These are phyloP conservation scores for Andrena haemorrhoa DNA, from an alignment of 2,888 invertebrate genomes.

Conservation along the genomic window DNA sequence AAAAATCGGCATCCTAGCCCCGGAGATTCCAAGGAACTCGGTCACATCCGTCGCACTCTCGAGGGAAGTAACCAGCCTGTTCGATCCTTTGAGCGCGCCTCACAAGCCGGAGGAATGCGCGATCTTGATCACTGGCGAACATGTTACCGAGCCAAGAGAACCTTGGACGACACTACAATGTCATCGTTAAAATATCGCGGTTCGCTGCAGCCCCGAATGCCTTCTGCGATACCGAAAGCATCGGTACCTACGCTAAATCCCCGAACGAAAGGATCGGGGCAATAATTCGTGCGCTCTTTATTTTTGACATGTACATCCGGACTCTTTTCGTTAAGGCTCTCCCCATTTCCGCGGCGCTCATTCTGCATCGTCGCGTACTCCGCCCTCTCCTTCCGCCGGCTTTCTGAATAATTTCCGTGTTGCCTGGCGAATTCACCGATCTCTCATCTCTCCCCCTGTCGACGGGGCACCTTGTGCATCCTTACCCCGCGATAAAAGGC, in stretches of 20 bases:
- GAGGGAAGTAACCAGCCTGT: background rate
- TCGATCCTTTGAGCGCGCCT: slow-evolving; percentile 5
- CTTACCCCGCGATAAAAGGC: slow-evolving; percentile 6
- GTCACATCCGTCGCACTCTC: no score
- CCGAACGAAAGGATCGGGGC: slow-evolving; percentile 26
- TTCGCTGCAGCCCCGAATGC: slow-evolving; percentile 19
- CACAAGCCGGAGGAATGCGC: slow-evolving; percentile 10
- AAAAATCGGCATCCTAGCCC: no score
- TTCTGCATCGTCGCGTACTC: slow-evolving; percentile 20
- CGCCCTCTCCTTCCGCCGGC: background rate
- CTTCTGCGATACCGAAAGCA: slow-evolving; percentile 6
- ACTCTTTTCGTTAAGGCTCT: slow-evolving; percentile 2
- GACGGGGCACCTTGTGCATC: background rate
- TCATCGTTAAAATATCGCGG: slow-evolving; percentile 56
- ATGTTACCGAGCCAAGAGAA: slow-evolving; percentile 11
- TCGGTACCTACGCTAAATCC: slow-evolving; percentile 1
- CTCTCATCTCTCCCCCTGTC: background rate
- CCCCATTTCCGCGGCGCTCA: slow-evolving; percentile 1
- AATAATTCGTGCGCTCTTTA: slow-evolving; percentile 40
- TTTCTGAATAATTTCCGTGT: slow-evolving; percentile 28
- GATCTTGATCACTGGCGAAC: slow-evolving; percentile 3
- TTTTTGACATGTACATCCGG: slow-evolving; percentile 5
- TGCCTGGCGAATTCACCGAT: slow-evolving; percentile 2
- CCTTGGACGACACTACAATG: slow-evolving; percentile 26
- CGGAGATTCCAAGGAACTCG: no score